phyloP scores from a whole-genome alignment of 35 echinoderm and acorn worm genomes.

The Apostichopus japonicus region DNA sequence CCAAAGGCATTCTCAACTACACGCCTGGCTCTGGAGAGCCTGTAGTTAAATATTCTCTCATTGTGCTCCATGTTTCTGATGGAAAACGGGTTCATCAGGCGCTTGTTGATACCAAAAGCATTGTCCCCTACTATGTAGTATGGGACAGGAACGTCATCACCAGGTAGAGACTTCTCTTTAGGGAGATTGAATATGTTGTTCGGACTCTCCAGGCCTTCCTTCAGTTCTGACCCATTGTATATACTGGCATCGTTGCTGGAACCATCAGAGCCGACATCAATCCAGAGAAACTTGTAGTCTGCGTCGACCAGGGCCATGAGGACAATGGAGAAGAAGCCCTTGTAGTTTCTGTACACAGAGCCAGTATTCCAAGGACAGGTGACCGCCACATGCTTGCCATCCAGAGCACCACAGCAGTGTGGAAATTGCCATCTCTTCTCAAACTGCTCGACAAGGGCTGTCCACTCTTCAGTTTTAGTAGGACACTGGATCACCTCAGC shows the following conservation, averaged over 20 bases:
- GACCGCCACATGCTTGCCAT: slow-evolving; percentile 72
- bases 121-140: neutral
- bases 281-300: slow-evolving; percentile 37
- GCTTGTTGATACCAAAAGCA: neutral
- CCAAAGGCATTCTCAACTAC: slow-evolving; percentile 79
- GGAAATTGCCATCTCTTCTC: slow-evolving; percentile 74
- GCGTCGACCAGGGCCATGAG: slow-evolving; percentile 45
- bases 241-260: slow-evolving; percentile 11
- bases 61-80: slow-evolving; percentile 15
- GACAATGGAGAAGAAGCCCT: slow-evolving; percentile 65
- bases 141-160: neutral
- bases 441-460: slow-evolving; percentile 40
- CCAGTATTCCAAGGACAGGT: slow-evolving; percentile 59
- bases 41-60: slow-evolving; percentile 63
- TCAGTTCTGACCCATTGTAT: neutral
- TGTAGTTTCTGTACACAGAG: slow-evolving; percentile 70
- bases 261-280: slow-evolving; percentile 42
- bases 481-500: slow-evolving; percentile 65
- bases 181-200: neutral
- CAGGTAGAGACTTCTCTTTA: too few relatives aligned
- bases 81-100: slow-evolving; percentile 61
- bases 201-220: neutral
- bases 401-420: slow-evolving; percentile 63
- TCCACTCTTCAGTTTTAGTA: slow-evolving; percentile 23
- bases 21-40: slow-evolving; percentile 50